Evolutionary conservation across 2,888 invertebrate species (phyloP).

Genomic region (Pristionchus entomophagus): DNA sequence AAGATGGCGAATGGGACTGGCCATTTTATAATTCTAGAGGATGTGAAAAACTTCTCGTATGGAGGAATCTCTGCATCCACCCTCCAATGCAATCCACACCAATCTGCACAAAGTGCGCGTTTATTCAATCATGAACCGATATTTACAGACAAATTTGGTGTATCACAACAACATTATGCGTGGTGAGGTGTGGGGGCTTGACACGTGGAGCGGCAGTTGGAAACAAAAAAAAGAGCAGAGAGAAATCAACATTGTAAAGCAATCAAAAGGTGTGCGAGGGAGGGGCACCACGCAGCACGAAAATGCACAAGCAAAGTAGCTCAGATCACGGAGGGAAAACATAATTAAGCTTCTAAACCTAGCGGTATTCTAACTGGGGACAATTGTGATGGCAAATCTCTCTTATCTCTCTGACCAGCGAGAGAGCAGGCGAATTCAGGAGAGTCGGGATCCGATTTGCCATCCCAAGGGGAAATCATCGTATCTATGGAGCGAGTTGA

Average conservation of each 20-base stretch:
- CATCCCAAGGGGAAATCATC: background rate
- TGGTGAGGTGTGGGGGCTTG: background rate
- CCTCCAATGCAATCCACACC: background rate
- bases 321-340: background rate
- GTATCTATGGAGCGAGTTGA: background rate
- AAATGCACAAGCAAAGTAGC: slow-evolving; percentile 16
- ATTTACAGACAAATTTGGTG: slow-evolving; percentile 21
- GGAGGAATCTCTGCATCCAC: background rate
- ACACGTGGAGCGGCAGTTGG: background rate
- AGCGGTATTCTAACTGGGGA: background rate
- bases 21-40: too few species aligned
- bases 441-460: too few species aligned
- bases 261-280: background rate
- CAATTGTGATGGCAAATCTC: too few species aligned
- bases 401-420: too few species aligned
- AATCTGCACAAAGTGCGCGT: background rate
- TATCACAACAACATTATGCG: background rate
- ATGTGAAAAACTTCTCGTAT: too few species aligned
- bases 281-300: background rate
- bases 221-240: background rate
- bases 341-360: slow-evolving; percentile 2
- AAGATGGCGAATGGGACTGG: background rate
- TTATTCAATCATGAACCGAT: slow-evolving; percentile 15
- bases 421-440: too few species aligned
- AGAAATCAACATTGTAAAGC: slow-evolving; percentile 33